Evolutionary conservation across 2,113 vertebrate species (phyloP), one percentile per base, ranked within the genome.

Genomic region (Chaetodon trifascialis): DNA sequence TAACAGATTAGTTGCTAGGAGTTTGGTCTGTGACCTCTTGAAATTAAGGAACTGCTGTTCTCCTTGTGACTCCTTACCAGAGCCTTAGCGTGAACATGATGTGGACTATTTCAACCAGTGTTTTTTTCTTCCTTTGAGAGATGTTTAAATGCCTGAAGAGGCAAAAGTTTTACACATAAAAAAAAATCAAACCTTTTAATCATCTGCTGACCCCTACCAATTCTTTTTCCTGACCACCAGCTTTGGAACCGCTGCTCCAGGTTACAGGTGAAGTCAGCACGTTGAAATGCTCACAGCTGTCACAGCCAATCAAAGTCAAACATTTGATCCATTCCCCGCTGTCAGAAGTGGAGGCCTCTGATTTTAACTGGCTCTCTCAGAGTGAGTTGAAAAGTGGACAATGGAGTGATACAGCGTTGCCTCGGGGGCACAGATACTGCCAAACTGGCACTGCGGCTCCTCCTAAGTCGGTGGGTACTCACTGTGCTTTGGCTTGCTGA

Each of bases 321-420:
- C 64, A 47, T 65, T 68, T 74, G 60, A 76, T 60, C 73, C 30
- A 8, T 42, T 82, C 54, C 59, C 36, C 11, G 44, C 14, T 40
- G 19, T 81, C 49, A 75, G 46, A 69, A 82, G 54, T 19, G 15
- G 55, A 72, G 42, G 47, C 5, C 46, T 11, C 2, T 9, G 36
- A 79, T 73, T 84, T 81, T 55, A 49, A 54, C 40, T 56, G 71
- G 34, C 65, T 64, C 21, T 71, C 59, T 76, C 68, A 38, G 54
- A 76, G 67, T 3, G 58, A 81, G 73, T 66, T 82, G 34, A 80
- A 84, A 86, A 76, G 69, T 83, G 80, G 83, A 89, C 87, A 90
- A 76, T 69, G 63, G 63, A 62, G 71, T 11, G 69, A 69, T 47
- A 19, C 17, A 52, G 63, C 15, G 1, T 73, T 54, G 77, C 88